A percentile compares a stretch with the other conserved stretches of the same genome.
Evolutionary conservation across 1,140 invertebrate species (phyloP).

Genomic region (Phymorhynchus buccinoides): DNA sequence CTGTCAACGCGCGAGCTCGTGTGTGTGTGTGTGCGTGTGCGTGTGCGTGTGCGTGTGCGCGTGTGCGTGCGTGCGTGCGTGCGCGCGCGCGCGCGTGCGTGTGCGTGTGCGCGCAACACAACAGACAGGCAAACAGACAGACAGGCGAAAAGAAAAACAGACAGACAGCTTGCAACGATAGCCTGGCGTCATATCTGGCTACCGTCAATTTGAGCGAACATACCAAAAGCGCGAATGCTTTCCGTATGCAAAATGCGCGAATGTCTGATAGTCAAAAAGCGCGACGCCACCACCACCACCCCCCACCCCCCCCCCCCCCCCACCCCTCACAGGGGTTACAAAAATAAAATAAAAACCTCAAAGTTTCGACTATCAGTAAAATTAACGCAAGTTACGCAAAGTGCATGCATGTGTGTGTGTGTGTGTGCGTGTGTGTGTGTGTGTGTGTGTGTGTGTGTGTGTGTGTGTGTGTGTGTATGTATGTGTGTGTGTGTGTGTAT

Average conservation of each 20-base stretch:
- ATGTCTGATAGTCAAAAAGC: too few species aligned
- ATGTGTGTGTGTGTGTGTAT: background rate
- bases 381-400: too few species aligned
- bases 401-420: too few species aligned
- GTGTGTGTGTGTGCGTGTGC: constrained; percentile 11
- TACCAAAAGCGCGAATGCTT: too few species aligned
- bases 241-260: too few species aligned
- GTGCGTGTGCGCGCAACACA: background rate
- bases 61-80: background rate
- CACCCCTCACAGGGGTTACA: too few species aligned
- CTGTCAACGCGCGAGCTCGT: background rate
- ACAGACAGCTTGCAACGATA: background rate
- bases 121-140: background rate
- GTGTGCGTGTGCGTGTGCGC: constrained; percentile 21
- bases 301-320: too few species aligned
- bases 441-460: background rate
- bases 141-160: background rate
- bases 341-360: too few species aligned
- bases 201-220: too few species aligned
- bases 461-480: background rate
- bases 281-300: too few species aligned
- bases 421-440: background rate
- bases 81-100: background rate
- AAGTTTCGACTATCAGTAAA: too few species aligned
- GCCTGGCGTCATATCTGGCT: too few species aligned